Evolutionary conservation across 2,113 vertebrate genomes (phyloP), one percentile per base, ranked within the genome.

Genomic region (Hylia prasina): DNA sequence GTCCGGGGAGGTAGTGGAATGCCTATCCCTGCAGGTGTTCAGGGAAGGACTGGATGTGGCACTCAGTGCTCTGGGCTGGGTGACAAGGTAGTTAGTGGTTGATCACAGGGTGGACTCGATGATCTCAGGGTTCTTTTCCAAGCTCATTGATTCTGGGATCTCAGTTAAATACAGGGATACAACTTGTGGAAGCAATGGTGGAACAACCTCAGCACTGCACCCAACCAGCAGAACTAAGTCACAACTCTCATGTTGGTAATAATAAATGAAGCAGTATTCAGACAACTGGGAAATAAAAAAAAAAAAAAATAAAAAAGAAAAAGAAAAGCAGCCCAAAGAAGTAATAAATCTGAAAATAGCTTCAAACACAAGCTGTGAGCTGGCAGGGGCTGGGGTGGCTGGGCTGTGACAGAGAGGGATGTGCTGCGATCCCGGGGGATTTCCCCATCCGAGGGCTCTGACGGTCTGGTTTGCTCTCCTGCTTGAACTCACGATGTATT

Each of bases 381-480:
- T 48, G 69, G 45, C 35, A 54, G 47, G 11, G 40, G 37, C 50
- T 12, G 5, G 22, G 42, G 23, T 39, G 7, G 50, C 77, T 13
- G 63, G 54, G 56, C 6, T 22, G 35, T 23, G 60, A 19, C 2
- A 53, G 33, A 19, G 21, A 21, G 79, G 40, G 75, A 44, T 11
- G 16, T 5, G 9, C 4, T 8, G 2, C 1, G 0, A 8, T 54
- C 68, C 44, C 1, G 0, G 24, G 44, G 48, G 40, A 47, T 83
- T 60, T 35, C 28, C 16, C 42, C 3, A 3, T 24, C 42, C 2
- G 0, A 13, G 45, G 35, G 42, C 33, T 88, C 44, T 18, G 13
- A 10, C 13, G 0, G 1, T 14, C 39, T 4, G 9, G 2, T 50
- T 48, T 44, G 35, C 17, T 63, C 44, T 44, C 21, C 31, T 30